Percentiles rank a stretch among this genome's conserved stretches.
These are phyloP conservation scores for Lasius fuliginosus DNA, from an alignment of 2,888 invertebrate genomes.

Conservation along the genomic window DNA sequence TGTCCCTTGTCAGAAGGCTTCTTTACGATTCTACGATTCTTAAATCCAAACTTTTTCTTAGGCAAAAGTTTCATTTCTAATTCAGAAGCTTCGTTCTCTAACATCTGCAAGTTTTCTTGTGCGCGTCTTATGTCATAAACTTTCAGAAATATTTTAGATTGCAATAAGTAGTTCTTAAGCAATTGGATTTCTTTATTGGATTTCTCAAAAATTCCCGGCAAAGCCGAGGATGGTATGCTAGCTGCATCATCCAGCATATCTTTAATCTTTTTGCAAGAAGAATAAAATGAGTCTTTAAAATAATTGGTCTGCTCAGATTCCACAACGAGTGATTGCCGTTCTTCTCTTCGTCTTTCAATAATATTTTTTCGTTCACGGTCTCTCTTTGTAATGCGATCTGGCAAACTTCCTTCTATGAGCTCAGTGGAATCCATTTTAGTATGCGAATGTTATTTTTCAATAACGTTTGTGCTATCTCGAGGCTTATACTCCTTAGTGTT, in stretches of 20 bases:
- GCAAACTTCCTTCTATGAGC: conserved; percentile 85
- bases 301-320: conserved; percentile 91
- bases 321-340: conserved; percentile 89
- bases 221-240: conserved; percentile 87
- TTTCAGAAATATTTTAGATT: conserved; percentile 93
- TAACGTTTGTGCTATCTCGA: background rate
- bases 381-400: conserved; percentile 87
- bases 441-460: conserved; percentile 71
- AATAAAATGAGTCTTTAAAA: conserved; percentile 90
- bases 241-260: conserved; percentile 87
- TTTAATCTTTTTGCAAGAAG: conserved; percentile 90
- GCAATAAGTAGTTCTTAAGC: conserved; percentile 92
- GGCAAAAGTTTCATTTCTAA: conserved; percentile 92
- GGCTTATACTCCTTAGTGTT: conserved; percentile 2
- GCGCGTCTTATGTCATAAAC: conserved; percentile 94
- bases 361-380: conserved; percentile 90
- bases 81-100: conserved; percentile 91
- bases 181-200: conserved; percentile 92
- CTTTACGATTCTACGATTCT: conserved; percentile 87
- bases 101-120: conserved; percentile 91
- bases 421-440: conserved; percentile 76
- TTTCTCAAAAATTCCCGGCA: conserved; percentile 89
- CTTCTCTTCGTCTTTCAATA: conserved; percentile 89
- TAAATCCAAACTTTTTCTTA: conserved; percentile 95
- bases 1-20: conserved; percentile 86